A percentile compares a stretch with the other conserved stretches of the same genome.
These are phyloP conservation scores for Cepaea nemoralis DNA, from an alignment of 1,140 invertebrate genomes.

Conservation along the genomic window DNA sequence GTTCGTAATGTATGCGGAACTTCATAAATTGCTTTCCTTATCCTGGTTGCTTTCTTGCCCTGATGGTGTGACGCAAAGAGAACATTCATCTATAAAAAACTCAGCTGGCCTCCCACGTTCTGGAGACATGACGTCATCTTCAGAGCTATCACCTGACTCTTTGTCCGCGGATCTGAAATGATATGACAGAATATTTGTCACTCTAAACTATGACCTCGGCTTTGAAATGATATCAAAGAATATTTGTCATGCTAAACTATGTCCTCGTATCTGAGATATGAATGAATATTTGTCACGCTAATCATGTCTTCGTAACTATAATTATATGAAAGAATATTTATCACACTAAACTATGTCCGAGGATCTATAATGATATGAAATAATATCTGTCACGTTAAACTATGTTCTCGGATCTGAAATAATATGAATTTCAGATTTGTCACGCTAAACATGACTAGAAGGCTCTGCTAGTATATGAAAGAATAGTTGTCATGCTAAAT, in stretches of 20 bases:
- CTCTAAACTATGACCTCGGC: not conserved
- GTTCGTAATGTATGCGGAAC: not conserved
- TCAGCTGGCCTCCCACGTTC: slow-evolving; percentile 36
- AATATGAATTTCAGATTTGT: not conserved
- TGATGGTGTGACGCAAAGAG: not conserved
- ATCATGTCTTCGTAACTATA: not conserved
- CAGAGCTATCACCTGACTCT: slow-evolving; percentile 55
- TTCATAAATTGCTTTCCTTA: not conserved
- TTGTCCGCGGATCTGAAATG: slow-evolving; percentile 40
- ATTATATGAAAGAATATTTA: not conserved
- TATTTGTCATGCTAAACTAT: not conserved
- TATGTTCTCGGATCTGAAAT: not conserved
- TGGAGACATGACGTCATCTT: slow-evolving; percentile 17
- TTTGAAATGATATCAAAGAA: not conserved
- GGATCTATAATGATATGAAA: not conserved
- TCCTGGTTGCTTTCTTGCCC: not conserved
- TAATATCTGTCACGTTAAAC: not conserved
- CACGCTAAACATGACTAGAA: no score
- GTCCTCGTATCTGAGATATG: not conserved
- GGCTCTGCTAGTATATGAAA: no score
- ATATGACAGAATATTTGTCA: not conserved
- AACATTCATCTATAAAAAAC: slow-evolving; percentile 39
- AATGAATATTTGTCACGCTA: not conserved
- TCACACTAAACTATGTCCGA: not conserved
- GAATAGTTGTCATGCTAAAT: no score